Evolutionary conservation across 2,797 vertebrate genomes (phyloP), one percentile per base, ranked within the genome.

Genomic region (Merluccius polli): DNA sequence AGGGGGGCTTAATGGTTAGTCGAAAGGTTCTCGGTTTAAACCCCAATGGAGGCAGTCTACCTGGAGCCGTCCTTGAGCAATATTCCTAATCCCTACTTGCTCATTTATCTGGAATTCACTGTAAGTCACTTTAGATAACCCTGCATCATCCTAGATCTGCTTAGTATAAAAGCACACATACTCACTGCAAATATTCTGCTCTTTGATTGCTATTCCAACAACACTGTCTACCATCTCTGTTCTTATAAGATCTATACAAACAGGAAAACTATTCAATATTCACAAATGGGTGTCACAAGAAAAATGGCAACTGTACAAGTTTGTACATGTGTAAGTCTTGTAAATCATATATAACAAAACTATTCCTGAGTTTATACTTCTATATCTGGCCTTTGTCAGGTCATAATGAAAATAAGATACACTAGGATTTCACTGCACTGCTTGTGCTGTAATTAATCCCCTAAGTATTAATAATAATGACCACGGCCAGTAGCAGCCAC

Each of bases 381-480:
- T 52, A 18, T 11, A 48, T 52, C 44, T 52, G 44, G 44, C 44
- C 18, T 18, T 21, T 3, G 21, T n/a, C 48, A 8, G 48, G 21
- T 52, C 48, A 7, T n/a, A 21, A 11, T 1, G 36, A 38, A 12
- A 11, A 38, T 38, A n/a, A 8, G 48, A 1, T 16, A 1, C 41
- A 2, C 41, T 1, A 44, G 41, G 41, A 12, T 38, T 31, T 72
- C 79, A 73, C 78, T 70, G 44, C 71, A 80, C 44, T 82, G 78
- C 87, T 78, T 77, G 77, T 52, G 29, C 41, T 44, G 41, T 16
- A 1, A 44, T 2, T 15, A 13, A 16, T 44, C 41, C 41, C 15
- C 13, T 78, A 83, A 85, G 78, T 84, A 85, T n/a, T n/a, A n/a
- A n/a, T 76, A 78, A 69, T 21, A 21, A 63, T 81, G 84, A 73